These are phyloP conservation scores for Erebia epiphron DNA, from an alignment of 2,888 invertebrate genomes.

Conservation along the genomic window DNA sequence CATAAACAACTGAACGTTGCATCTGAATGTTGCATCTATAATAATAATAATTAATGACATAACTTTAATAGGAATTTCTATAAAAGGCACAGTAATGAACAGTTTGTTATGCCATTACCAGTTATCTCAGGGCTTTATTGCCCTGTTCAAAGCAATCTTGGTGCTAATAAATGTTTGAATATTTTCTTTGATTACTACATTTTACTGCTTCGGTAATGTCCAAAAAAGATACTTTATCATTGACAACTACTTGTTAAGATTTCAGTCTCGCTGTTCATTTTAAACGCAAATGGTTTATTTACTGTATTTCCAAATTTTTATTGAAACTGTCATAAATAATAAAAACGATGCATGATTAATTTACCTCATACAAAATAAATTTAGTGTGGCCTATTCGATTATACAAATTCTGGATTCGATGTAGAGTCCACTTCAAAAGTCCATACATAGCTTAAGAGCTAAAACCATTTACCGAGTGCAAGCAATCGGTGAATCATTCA, in stretches of 20 bases:
- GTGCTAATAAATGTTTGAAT: conserved; percentile 14
- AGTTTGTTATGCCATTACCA: conserved; percentile 18
- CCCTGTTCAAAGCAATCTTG: conserved; percentile 11
- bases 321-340: too few relatives aligned
- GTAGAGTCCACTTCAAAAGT: too few relatives aligned
- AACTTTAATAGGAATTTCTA: conserved; percentile 22
- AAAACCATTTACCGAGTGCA: too few relatives aligned
- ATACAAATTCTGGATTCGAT: too few relatives aligned
- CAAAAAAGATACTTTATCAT: conserved; percentile 6
- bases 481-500: too few relatives aligned
- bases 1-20: conserved; percentile 18
- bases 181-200: conserved; percentile 7
- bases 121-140: conserved; percentile 15
- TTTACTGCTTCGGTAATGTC: conserved; percentile 2
- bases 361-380: too few relatives aligned
- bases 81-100: conserved; percentile 14
- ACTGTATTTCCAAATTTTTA: too few relatives aligned
- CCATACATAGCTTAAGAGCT: too few relatives aligned
- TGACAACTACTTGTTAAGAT: not conserved
- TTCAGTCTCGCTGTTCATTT: not conserved
- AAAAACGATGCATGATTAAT: too few relatives aligned
- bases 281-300: not conserved
- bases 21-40: conserved; percentile 16
- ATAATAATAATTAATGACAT: conserved; percentile 25
- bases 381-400: too few relatives aligned